phyloP scores from a whole-genome alignment of 2,888 invertebrate genomes.

The Unio delphinus region DNA sequence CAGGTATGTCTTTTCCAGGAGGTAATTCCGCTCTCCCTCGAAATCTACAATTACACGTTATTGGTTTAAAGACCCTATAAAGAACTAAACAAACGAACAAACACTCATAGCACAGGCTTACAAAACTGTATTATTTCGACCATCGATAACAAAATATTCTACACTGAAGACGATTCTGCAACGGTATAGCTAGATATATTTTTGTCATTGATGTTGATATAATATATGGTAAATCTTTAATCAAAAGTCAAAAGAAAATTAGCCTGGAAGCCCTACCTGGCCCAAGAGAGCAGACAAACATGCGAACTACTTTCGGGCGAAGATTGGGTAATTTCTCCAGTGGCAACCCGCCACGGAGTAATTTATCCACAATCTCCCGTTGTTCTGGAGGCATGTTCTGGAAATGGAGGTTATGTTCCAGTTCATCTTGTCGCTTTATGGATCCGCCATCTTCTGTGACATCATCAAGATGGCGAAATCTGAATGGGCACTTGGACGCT shows the following conservation, averaged over 20 bases:
- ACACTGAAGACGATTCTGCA: too few relatives aligned
- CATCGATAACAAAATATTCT: too few relatives aligned
- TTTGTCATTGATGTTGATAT: background rate
- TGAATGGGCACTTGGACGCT: slow-evolving; percentile 32
- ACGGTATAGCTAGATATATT: too few relatives aligned
- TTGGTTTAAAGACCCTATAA: too few relatives aligned
- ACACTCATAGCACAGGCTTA: too few relatives aligned
- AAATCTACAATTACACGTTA: slow-evolving; percentile 34
- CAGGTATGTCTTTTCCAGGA: slow-evolving; percentile 51
- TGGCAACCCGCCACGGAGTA: slow-evolving; percentile 46
- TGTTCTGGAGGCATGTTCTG: slow-evolving; percentile 37
- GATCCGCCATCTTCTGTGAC: slow-evolving; percentile 34
- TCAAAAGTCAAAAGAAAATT: background rate
- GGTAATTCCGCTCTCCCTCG: slow-evolving; percentile 52
- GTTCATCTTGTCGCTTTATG: slow-evolving; percentile 18
- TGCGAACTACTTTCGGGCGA: slow-evolving; percentile 95
- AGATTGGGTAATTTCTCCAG: slow-evolving; percentile 87
- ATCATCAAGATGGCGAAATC: slow-evolving; percentile 47
- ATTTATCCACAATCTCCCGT: slow-evolving; percentile 26
- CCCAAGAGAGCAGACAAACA: slow-evolving; percentile 97
- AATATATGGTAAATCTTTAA: background rate
- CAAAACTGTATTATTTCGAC: too few relatives aligned
- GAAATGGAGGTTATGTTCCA: slow-evolving; percentile 41
- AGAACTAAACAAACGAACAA: too few relatives aligned
- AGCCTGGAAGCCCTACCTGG: slow-evolving; percentile 79